These are phyloP conservation scores for Dryas iulia DNA, from an alignment of 1,140 invertebrate species.

Conservation along the genomic window DNA sequence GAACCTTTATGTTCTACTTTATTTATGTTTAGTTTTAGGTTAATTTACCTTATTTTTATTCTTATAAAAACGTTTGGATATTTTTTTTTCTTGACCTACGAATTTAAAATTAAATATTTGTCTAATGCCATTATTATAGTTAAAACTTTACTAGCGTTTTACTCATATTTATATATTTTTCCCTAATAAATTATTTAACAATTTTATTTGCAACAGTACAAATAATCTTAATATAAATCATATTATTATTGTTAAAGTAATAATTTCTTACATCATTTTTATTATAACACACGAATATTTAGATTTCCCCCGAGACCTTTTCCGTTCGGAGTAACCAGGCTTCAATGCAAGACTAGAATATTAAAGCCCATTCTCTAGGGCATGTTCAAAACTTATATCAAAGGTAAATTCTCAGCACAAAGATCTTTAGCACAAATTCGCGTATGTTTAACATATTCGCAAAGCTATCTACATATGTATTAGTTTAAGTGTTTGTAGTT, in stretches of 20 bases:
- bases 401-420: not conserved
- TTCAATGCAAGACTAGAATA: conserved; percentile 10
- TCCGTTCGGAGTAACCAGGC: conserved; percentile 17
- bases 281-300: conserved; percentile 8
- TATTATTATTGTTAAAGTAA: too few species aligned
- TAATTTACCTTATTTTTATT: too few species aligned
- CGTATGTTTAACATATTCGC: not conserved
- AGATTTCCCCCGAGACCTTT: conserved; percentile 26
- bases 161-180: too few species aligned
- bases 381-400: conserved; percentile 1
- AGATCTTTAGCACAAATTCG: not conserved
- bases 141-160: too few species aligned
- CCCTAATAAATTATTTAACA: too few species aligned
- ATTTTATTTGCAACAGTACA: too few species aligned
- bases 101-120: too few species aligned
- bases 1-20: not conserved
- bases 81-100: too few species aligned
- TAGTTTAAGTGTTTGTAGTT: not conserved
- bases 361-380: conserved; percentile 4
- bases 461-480: not conserved
- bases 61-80: too few species aligned
- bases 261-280: not conserved
- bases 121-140: too few species aligned
- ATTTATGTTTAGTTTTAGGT: not conserved
- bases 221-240: too few species aligned